A percentile compares a stretch with the other conserved stretches of the same genome.
Conservation (phyloP, 2,113 vertebrate genomes). For the Xenopus borealis region DNA sequence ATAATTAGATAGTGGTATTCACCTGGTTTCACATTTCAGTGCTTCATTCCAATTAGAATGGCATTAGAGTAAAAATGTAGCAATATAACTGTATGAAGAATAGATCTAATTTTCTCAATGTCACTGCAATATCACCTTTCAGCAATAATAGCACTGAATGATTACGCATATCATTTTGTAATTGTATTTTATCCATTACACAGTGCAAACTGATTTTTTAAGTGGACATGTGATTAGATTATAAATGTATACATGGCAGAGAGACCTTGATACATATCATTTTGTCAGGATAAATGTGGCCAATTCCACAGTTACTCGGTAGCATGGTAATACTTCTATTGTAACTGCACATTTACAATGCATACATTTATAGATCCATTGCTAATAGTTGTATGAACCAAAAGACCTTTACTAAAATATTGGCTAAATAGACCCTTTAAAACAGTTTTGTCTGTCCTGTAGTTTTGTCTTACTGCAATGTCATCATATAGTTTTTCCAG, state of each 20-base stretch:
- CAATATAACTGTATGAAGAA: conserved; percentile 76
- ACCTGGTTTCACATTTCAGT: conserved; percentile 71
- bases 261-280: conserved; percentile 46
- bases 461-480: too few species aligned
- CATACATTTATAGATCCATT: conserved; percentile 5
- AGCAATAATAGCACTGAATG: conserved; percentile 67
- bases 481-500: too few species aligned
- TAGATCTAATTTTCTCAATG: conserved; percentile 81
- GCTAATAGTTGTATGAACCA: too few species aligned
- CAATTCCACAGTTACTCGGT: conserved; percentile 48
- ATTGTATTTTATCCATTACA: conserved; percentile 68
- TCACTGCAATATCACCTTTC: conserved; percentile 76
- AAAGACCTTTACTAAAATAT: too few species aligned
- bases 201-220: conserved; percentile 55
- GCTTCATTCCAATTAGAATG: conserved; percentile 76
- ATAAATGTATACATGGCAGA: conserved; percentile 57
- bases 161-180: conserved; percentile 77
- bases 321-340: not conserved
- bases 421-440: too few species aligned
- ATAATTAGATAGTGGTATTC: conserved; percentile 72
- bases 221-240: conserved; percentile 61
- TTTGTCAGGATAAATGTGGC: conserved; percentile 49
- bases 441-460: too few species aligned
- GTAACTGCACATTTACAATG: not conserved
- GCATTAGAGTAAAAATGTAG: conserved; percentile 69